These are phyloP conservation scores for Carlito syrichta DNA, from an alignment of 2,113 vertebrate species.

Conservation along the genomic window DNA sequence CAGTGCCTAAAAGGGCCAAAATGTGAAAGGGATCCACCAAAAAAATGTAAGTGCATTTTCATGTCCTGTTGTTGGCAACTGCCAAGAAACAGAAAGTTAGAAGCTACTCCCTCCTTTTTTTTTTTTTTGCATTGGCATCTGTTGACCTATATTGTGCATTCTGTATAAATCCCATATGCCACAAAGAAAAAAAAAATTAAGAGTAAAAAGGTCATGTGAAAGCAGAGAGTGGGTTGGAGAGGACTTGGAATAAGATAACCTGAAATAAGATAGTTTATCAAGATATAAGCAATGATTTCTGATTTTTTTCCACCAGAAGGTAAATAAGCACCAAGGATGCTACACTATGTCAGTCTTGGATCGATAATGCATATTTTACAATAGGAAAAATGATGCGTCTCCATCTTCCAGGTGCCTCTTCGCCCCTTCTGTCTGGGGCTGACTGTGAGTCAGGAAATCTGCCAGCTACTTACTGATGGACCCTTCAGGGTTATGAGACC, in stretches of 20 bases:
- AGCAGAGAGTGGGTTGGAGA: not conserved
- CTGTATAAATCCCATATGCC: conserved; percentile 2
- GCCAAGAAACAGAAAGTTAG: not conserved
- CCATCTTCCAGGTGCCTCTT: not conserved
- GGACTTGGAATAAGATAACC: not conserved
- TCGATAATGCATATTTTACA: not conserved
- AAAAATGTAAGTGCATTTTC: not conserved
- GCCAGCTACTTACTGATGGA: not conserved
- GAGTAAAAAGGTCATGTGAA: not conserved
- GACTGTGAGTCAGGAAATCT: not conserved
- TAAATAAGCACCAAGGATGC: not conserved
- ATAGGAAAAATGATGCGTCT: not conserved
- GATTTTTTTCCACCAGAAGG: not conserved
- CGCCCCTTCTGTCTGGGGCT: not conserved
- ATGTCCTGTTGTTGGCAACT: not conserved
- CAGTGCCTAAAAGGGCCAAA: not conserved
- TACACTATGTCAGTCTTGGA: not conserved
- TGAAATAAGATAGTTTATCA: not conserved
- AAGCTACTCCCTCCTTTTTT: not conserved
- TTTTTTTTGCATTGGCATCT: not conserved
- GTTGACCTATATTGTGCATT: not conserved
- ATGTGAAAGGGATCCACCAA: not conserved
- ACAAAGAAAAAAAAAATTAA: conserved; percentile 19
- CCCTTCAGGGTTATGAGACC: not conserved
- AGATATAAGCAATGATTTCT: not conserved